Percentiles rank a stretch among this genome's conserved stretches.
Conservation (phyloP, 2,888 invertebrate genomes). For the Willowsia nigromaculata region DNA sequence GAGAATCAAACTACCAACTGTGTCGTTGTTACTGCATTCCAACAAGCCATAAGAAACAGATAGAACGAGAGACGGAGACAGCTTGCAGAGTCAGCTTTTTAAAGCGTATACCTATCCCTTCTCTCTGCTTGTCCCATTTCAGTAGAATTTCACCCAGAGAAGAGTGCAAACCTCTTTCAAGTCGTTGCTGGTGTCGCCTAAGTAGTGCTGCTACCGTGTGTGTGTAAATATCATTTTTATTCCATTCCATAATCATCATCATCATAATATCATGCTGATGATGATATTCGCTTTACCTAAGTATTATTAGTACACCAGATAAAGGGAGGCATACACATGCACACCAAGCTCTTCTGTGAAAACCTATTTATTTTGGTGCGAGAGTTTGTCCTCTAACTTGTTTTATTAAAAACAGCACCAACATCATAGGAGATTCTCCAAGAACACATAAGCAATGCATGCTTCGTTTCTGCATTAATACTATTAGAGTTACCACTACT, state of each 20-base stretch:
- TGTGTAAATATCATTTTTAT: neutral
- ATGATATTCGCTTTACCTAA: neutral
- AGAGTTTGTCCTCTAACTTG: neutral
- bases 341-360: neutral
- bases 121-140: conserved; percentile 28
- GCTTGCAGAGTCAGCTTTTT: conserved; percentile 10
- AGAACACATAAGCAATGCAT: neutral
- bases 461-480: neutral
- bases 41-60: neutral
- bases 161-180: conserved; percentile 17
- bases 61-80: neutral
- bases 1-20: neutral
- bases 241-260: neutral
- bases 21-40: neutral
- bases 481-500: neutral
- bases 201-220: neutral
- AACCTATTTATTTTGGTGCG: neutral
- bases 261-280: neutral
- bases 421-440: neutral
- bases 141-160: conserved; percentile 14
- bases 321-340: neutral
- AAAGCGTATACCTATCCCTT: conserved; percentile 7
- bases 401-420: neutral
- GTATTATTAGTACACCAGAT: neutral
- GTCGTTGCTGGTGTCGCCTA: neutral